Evolutionary conservation across 2,797 vertebrate species (phyloP), one percentile per base, ranked within the genome.

Genomic region (Setipinna tenuifilis): DNA sequence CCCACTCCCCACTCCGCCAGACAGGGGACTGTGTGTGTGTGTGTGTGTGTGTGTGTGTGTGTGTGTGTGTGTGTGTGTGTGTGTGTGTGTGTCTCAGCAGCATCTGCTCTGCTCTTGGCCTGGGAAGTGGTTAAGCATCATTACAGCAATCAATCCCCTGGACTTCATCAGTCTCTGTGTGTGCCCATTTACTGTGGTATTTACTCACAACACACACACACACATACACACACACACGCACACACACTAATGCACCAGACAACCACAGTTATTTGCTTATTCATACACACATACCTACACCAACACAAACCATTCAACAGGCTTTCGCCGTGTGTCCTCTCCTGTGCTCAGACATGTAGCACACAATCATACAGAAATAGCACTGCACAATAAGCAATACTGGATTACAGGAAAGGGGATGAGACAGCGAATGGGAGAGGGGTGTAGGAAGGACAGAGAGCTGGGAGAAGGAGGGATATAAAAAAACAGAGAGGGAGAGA

Each of bases 111-210:
- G 82, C 25, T 78, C 68, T 28, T 85, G 84, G 88, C 62, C 84
- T 86, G 84, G 91, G 91, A 92, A 88, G 89, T 90, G 85, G 86
- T 91, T 92, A 89, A 83, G 85, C 81, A 82, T 91, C 86, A 92
- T 92, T 90, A 90, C 59, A 50, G 84, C 86, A 88, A 84, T 91
- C 61, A 88, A 86, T 86, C 88, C 87, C 88, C 82, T 87, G 41
- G 89, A 90, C 83, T 88, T 84, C 62, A 87, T 88, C 65, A 82
- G 71, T 78, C 35, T 78, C 31, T 78, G 16, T 44, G 16, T 78
- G 71, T 78, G 16, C 35, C 16, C 71, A 44, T 78, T 44, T 78
- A 78, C 16, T 44, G 16, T 19, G 6, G 35, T 10, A 41, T 44
- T 1, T 31, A 78, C 71, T 41, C 71, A 44, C 71, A 78, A 68